A percentile compares a stretch with the other conserved stretches of the same genome.
These are phyloP conservation scores for Zaprionus taronus DNA, from an alignment of 1,140 invertebrate species.

Conservation along the genomic window DNA sequence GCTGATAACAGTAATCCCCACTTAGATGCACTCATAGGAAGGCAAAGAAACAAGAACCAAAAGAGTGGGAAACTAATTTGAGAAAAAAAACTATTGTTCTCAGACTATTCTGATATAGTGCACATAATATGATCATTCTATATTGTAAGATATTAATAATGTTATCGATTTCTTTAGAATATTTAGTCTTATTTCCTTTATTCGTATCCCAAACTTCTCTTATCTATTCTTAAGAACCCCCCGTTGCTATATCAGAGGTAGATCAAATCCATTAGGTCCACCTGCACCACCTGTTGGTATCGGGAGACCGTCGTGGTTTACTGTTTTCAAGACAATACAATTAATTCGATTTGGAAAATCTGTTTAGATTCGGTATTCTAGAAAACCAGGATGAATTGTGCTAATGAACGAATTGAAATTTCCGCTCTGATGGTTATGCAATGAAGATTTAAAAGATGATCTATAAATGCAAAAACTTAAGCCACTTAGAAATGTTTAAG, in stretches of 20 bases:
- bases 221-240: background rate
- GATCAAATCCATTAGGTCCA: background rate
- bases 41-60: background rate
- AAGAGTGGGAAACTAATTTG: background rate
- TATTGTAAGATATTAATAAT: no score
- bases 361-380: background rate
- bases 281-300: background rate
- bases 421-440: no score
- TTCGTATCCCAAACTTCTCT: background rate
- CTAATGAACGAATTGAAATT: no score
- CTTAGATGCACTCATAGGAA: constrained; percentile 12
- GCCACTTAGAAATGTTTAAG: background rate
- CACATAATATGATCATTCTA: no score
- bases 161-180: no score
- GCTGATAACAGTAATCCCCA: constrained; percentile 50
- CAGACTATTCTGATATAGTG: no score
- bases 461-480: background rate
- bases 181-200: background rate
- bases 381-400: no score
- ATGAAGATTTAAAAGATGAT: background rate
- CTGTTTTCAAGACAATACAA: constrained; percentile 18
- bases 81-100: no score
- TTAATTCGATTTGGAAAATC: constrained; percentile 33
- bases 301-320: background rate
- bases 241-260: background rate